Base-by-base conservation (phyloP, 2,113 vertebrate species). In the Arizona elegans region DNA sequence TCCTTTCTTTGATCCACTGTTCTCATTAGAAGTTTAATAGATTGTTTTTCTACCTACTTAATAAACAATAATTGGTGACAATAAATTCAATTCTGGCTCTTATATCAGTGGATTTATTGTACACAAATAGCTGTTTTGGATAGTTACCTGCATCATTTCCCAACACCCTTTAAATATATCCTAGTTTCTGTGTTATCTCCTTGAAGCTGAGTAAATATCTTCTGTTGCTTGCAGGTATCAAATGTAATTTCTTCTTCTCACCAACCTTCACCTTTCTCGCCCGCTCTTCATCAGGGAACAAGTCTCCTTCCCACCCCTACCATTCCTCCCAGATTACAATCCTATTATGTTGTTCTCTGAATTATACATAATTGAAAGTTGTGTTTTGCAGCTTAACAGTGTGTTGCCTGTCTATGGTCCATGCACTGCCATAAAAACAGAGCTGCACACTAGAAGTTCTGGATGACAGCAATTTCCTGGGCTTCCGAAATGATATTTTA, bases 271-370 rank as follows among this genome's bases (percentile, higher is more conserved):
- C 90, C 95, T 97, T 98, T 47, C 94, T 59, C n/a, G n/a, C 15
- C 58, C 89, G 81, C 52, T 93, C 94, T 95, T 96, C 97, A 98
- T 97, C 97, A 98, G 97, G 97, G 97, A 98, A 97, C 97, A 95
- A 56, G 94, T 97, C 29, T 15, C 96, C 88, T 95, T 96, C 93
- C 96, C 96, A 96, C 9, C 12, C n/a, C 29, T 17, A 17, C 13
- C 5, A 38, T 75, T 17, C 15, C 70, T 75, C 2, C n/a, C 70
- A 12, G 85, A 97, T 93, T 93, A 91, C 92, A 8, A 2, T 8
- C 92, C 92, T 91, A 38, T 9, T 3, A 0, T 53, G 95, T 29
- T 88, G 29, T 55, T 85, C 93, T 93, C 85, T 94, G 87, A 91
- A 94, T 38, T 21, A 0, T 38, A 90, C 53, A 24, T 92, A 95